These are phyloP conservation scores for Ibidorhyncha struthersii DNA, from an alignment of 2,113 vertebrate species.

Conservation along the genomic window DNA sequence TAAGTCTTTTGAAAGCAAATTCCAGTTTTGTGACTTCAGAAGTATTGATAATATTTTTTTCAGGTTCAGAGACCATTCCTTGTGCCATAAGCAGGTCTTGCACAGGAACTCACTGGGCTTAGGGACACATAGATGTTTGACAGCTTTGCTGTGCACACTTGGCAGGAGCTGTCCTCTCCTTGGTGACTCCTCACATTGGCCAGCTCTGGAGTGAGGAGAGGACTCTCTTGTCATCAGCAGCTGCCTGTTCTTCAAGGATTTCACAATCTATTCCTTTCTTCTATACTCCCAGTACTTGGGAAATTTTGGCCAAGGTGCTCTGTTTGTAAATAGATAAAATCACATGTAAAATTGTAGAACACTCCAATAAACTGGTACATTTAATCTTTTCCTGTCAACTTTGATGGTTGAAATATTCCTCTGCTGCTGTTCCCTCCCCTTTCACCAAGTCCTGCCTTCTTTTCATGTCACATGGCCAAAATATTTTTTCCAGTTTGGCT, in stretches of 20 bases:
- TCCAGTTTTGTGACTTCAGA: not conserved
- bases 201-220: not conserved
- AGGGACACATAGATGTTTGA: not conserved
- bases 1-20: not conserved
- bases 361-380: not conserved
- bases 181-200: not conserved
- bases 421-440: not conserved
- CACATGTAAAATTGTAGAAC: not conserved
- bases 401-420: not conserved
- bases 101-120: not conserved
- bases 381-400: not conserved
- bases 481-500: not conserved
- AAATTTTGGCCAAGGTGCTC: not conserved
- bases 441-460: not conserved
- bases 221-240: not conserved
- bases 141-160: not conserved
- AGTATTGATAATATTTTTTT: not conserved
- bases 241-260: not conserved
- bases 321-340: not conserved
- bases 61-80: not conserved
- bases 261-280: not conserved
- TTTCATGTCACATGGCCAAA: not conserved
- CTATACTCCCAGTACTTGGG: not conserved
- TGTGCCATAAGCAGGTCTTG: not conserved
- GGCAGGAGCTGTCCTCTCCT: not conserved